A percentile compares a stretch with the other conserved stretches of the same genome.
Conservation (phyloP, 2,888 invertebrate species). For the Meteorus cinctellus region DNA sequence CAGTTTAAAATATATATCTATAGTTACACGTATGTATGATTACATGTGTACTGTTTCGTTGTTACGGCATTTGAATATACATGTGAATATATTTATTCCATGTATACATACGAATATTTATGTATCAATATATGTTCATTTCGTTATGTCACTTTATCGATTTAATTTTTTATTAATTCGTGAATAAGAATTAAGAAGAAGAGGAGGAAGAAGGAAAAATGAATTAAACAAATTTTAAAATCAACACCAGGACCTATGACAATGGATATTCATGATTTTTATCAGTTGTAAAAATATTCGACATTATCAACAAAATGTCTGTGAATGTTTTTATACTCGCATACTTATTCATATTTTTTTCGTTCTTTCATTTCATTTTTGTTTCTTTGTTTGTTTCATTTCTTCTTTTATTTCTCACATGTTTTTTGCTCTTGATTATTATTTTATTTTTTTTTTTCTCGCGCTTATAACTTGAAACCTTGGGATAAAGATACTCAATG, state of each 20-base stretch:
- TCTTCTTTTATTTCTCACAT: too few species aligned
- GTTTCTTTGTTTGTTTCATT: too few species aligned
- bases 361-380: neutral
- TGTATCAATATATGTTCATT: constrained; percentile 22
- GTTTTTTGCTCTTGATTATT: too few species aligned
- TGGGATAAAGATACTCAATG: neutral
- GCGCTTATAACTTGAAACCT: neutral
- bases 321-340: constrained; percentile 1
- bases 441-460: too few species aligned
- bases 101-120: neutral
- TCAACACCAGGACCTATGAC: constrained; percentile 47
- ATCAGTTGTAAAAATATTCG: constrained; percentile 29
- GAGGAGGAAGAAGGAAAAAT: too few species aligned
- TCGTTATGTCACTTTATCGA: neutral
- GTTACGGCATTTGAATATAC: too few species aligned
- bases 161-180: too few species aligned
- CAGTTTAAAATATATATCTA: constrained; percentile 25
- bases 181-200: too few species aligned
- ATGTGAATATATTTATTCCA: constrained; percentile 5
- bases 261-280: constrained; percentile 31
- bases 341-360: neutral
- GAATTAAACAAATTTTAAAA: too few species aligned
- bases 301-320: neutral
- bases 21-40: neutral
- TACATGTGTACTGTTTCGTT: neutral